These are phyloP conservation scores for Esox masquinongy DNA, from an alignment of 2,797 vertebrate genomes.

Conservation along the genomic window DNA sequence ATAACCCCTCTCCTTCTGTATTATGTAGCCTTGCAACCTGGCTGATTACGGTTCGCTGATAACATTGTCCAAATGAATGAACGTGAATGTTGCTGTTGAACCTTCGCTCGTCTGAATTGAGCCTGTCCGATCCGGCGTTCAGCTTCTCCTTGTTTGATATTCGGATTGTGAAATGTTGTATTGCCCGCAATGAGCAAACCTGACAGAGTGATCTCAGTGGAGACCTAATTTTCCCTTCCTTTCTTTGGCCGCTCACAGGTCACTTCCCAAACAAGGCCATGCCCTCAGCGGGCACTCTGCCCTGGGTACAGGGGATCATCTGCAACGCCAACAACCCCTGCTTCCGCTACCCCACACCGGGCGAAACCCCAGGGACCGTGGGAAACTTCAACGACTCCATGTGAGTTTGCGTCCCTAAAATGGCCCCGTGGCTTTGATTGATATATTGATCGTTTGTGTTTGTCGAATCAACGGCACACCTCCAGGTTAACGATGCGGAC, in stretches of 20 bases:
- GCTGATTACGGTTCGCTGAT: not conserved
- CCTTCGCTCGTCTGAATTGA: not conserved
- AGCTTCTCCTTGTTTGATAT: not conserved
- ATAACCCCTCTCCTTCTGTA: not conserved
- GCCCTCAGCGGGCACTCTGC: conserved; percentile 95
- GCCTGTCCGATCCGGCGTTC: not conserved
- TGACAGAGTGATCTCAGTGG: not conserved
- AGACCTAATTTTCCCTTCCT: not conserved
- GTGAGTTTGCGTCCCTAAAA: conserved; percentile 69
- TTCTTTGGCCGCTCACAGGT: conserved; percentile 71
- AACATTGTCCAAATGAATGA: not conserved
- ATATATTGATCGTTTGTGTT: not conserved
- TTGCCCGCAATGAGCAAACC: not conserved
- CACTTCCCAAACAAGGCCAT: conserved; percentile 99
- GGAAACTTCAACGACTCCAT: conserved; percentile 94
- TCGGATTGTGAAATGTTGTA: not conserved
- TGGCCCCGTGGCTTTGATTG: no score
- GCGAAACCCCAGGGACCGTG: conserved; percentile 86
- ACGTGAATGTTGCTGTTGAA: not conserved
- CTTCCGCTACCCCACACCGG: conserved; percentile 94
- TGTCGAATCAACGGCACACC: not conserved
- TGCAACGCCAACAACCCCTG: conserved; percentile 99
- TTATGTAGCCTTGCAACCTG: not conserved
- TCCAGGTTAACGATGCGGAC: not conserved
- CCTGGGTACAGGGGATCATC: conserved; percentile 97